A percentile compares a stretch with the other conserved stretches of the same genome.
Conservation (phyloP, 2,888 invertebrate genomes). For the Herminia tarsipennalis region DNA sequence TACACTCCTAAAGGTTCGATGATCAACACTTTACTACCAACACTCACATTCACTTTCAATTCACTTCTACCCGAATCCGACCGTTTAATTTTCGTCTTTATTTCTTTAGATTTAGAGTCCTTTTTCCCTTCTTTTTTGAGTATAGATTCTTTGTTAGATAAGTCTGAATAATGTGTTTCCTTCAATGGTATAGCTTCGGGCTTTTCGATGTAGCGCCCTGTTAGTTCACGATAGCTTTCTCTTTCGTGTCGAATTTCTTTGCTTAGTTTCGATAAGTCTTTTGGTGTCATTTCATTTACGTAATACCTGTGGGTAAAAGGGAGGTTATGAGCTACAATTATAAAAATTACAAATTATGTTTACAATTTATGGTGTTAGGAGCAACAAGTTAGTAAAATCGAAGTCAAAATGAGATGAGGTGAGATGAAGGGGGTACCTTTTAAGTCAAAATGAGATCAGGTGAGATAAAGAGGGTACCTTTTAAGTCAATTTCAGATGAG, state of each 20-base stretch:
- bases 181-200: conserved; percentile 67
- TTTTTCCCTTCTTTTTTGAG: conserved; percentile 67
- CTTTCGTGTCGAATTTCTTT: conserved; percentile 80
- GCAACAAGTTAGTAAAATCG: no score
- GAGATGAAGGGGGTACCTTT: no score
- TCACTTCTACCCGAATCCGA: conserved; percentile 76
- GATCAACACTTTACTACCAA: conserved; percentile 79
- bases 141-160: conserved; percentile 65
- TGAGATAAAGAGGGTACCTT: no score
- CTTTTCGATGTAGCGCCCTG: conserved; percentile 78
- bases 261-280: conserved; percentile 77
- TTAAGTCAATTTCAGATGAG: no score
- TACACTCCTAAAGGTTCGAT: conserved; percentile 88
- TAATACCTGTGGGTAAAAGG: conserved; percentile 61
- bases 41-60: conserved; percentile 70
- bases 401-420: no score
- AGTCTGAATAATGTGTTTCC: conserved; percentile 70
- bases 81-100: conserved; percentile 75
- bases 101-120: conserved; percentile 70
- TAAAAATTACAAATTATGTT: no score
- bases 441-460: no score
- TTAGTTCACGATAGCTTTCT: conserved; percentile 78
- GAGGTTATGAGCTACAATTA: no score
- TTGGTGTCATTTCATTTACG: conserved; percentile 75
- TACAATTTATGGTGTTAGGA: no score